Evolutionary conservation across 2,113 vertebrate species (phyloP).

Genomic region (Callipepla squamata): DNA sequence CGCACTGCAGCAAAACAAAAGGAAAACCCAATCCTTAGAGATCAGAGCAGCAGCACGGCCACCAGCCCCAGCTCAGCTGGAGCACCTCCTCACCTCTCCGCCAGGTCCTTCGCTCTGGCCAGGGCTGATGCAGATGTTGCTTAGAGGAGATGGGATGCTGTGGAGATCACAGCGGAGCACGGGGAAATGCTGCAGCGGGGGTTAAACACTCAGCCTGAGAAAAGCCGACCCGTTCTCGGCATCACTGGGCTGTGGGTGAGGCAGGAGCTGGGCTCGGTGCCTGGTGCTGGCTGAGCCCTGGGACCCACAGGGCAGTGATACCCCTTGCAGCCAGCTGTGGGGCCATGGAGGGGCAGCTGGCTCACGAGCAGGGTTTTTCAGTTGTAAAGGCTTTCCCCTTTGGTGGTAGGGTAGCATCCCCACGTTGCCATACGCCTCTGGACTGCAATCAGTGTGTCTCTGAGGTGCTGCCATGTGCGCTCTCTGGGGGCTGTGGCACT

Average conservation of each 20-base stretch:
- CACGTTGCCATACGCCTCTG: fast-evolving
- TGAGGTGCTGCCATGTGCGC: not conserved
- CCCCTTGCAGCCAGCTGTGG: too few species aligned
- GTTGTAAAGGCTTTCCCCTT: not conserved
- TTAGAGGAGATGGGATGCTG: not conserved
- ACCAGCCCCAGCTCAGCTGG: not conserved
- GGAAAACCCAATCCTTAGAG: too few species aligned
- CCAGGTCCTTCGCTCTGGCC: not conserved
- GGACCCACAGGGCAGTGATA: not conserved
- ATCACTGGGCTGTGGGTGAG: not conserved
- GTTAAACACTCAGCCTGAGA: not conserved
- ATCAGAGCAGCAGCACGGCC: not conserved
- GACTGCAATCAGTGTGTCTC: too few species aligned
- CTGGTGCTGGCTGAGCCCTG: fast-evolving
- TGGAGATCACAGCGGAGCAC: not conserved
- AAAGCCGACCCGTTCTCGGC: not conserved
- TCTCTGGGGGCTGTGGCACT: fast-evolving
- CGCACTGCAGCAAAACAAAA: not conserved
- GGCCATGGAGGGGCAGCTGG: not conserved
- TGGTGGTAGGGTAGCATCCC: fast-evolving
- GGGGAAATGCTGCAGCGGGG: not conserved
- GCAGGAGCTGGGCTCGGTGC: not conserved
- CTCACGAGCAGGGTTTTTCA: not conserved
- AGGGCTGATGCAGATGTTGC: not conserved
- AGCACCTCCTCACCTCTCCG: not conserved